Conservation (phyloP, 2,113 vertebrate genomes). For the Aphelocoma coerulescens region DNA sequence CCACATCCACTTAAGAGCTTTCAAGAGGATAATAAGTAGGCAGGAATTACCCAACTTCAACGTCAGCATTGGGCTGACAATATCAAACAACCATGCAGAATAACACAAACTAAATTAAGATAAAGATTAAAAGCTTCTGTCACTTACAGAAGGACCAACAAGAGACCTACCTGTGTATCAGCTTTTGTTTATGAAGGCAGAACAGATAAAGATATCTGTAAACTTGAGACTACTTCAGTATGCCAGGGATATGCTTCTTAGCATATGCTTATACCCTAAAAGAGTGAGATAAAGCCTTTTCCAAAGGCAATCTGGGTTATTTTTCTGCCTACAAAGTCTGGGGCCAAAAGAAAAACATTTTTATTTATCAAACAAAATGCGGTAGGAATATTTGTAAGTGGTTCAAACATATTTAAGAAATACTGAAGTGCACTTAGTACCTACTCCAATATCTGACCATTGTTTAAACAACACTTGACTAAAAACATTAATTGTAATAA, state of each 20-base stretch:
- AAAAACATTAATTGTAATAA: not conserved
- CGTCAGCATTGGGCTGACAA: not conserved
- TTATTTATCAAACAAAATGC: not conserved
- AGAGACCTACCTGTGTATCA: not conserved
- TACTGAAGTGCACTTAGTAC: not conserved
- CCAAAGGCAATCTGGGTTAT: not conserved
- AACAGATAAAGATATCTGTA: not conserved
- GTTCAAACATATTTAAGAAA: not conserved
- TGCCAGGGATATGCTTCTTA: not conserved
- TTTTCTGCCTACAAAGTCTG: not conserved
- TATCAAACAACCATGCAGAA: not conserved
- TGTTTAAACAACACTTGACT: not conserved
- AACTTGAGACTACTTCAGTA: not conserved
- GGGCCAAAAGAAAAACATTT: not conserved
- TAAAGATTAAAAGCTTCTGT: constrained; percentile 13
- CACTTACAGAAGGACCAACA: not conserved
- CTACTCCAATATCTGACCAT: not conserved
- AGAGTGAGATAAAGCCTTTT: not conserved
- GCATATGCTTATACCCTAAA: not conserved
- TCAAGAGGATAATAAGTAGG: constrained; percentile 41
- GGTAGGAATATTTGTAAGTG: not conserved
- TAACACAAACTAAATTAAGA: not conserved
- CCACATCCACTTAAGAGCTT: constrained; percentile 32
- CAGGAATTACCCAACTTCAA: constrained; percentile 7
- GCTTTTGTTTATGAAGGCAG: not conserved